Base-by-base conservation (phyloP, 2,888 invertebrate species). In the Melipona beecheii region DNA sequence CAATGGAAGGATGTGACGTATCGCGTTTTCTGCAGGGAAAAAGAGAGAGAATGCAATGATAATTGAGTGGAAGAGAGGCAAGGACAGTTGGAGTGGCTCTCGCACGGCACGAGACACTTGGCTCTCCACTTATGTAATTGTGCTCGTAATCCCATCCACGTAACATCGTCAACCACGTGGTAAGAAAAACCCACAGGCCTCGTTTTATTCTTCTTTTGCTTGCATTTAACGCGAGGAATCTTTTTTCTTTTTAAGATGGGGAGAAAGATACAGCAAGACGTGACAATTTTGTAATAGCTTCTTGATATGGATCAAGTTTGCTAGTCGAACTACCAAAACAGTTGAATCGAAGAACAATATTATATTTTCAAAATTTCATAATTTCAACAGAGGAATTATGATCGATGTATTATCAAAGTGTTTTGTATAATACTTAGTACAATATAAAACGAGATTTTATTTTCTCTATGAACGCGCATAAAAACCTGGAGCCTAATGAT, bases 41-140 rank as follows among this genome's bases (percentile, higher is more conserved):
- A 75, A 66, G 71, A 27, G 70, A 43, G 52, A 52, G 50, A 52
- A 69, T 66, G 69, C 79, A 52, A 76, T 68, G 84, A 78, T 72
- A 83, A 81, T 85, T 81, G 76, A 83, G 72, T 62, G 70, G 74
- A 73, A 80, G 75, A 65, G 69, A 60, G 76, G 80, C 68, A 78
- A 82, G 83, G 77, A 73, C 78, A 69, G 65, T 80, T 86, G 71
- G 64, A 86, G 89, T 85, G 84, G 87, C 78, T 84, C 81, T 89
- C 84, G 80, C 81, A 81, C 75, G 79, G 85, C 82, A 86, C 85
- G 85, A 90, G 87, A 69, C 86, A 83, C 85, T 80, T 71, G 84
- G 78, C 65, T 69, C 70, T 65, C 79, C 88, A 88, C 90, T 89
- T 90, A 88, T 87, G 89, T 87, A 89, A 87, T 90, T 90, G 89